A percentile compares a stretch with the other conserved stretches of the same genome.
Conservation (phyloP, 2,888 invertebrate genomes). For the Ectemnius cavifrons region DNA sequence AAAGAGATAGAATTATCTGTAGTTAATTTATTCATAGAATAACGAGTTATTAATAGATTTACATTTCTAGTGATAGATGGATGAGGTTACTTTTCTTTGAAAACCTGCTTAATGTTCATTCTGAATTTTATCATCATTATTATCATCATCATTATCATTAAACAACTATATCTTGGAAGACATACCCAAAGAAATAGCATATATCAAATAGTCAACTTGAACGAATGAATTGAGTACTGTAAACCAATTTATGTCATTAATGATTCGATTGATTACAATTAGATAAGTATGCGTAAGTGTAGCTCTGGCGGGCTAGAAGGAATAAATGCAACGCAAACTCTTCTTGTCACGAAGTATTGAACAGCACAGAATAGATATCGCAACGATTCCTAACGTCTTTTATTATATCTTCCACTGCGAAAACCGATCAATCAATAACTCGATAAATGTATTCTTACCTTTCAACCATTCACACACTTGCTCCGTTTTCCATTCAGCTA, state of each 20-base stretch:
- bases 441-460: conserved; percentile 80
- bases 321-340: too few species aligned
- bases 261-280: conserved; percentile 25
- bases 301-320: too few species aligned
- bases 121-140: too few species aligned
- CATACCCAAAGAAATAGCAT: not conserved
- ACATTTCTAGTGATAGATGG: not conserved
- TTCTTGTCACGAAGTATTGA: too few species aligned
- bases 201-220: conserved; percentile 27
- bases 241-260: conserved; percentile 39
- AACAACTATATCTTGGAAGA: not conserved
- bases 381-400: not conserved
- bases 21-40: not conserved
- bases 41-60: not conserved
- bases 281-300: not conserved
- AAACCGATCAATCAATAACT: not conserved
- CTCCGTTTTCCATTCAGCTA: conserved; percentile 93
- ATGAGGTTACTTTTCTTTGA: not conserved
- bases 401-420: conserved; percentile 3
- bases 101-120: not conserved
- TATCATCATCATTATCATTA: not conserved
- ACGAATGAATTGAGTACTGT: conserved; percentile 32
- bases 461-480: conserved; percentile 95
- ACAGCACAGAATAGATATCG: too few species aligned
- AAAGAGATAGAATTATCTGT: conserved; percentile 12